These are phyloP conservation scores for Megaustenia siamemsis DNA, from an alignment of 2,888 invertebrate genomes.

Conservation along the genomic window DNA sequence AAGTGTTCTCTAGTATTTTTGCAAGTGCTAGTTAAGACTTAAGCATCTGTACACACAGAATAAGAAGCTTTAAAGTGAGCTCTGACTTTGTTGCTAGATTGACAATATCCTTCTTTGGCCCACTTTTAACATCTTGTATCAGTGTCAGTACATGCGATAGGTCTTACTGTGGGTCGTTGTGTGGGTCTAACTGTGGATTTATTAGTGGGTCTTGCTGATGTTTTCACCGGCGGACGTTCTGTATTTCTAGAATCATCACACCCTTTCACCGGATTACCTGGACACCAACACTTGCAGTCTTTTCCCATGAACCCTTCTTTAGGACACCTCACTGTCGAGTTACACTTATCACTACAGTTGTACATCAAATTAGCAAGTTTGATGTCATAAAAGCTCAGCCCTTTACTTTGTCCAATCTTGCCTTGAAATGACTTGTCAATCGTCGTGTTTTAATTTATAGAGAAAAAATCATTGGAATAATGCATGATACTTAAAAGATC, in stretches of 20 bases:
- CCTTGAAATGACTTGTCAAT: slow-evolving; percentile 68
- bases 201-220: neutral
- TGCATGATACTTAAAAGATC: slow-evolving; percentile 74
- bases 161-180: too few species aligned
- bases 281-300: slow-evolving; percentile 54
- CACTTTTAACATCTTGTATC: slow-evolving; percentile 55
- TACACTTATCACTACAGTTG: slow-evolving; percentile 58
- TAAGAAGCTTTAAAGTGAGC: slow-evolving; percentile 55
- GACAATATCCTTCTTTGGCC: slow-evolving; percentile 61
- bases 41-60: slow-evolving; percentile 39
- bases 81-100: slow-evolving; percentile 31
- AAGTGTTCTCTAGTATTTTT: too few species aligned
- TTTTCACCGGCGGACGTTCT: neutral
- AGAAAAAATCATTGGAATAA: slow-evolving; percentile 68
- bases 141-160: slow-evolving; percentile 53
- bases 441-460: slow-evolving; percentile 68
- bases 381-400: slow-evolving; percentile 68
- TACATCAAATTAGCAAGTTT: slow-evolving; percentile 70
- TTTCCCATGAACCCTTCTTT: slow-evolving; percentile 53
- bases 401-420: slow-evolving; percentile 68
- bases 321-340: slow-evolving; percentile 42
- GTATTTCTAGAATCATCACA: slow-evolving; percentile 40
- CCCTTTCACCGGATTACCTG: slow-evolving; percentile 49
- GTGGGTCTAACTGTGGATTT: neutral
- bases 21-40: too few species aligned